A percentile compares a stretch with the other conserved stretches of the same genome.
Conservation (phyloP, 2,113 vertebrate genomes). For the Lonchura striata region DNA sequence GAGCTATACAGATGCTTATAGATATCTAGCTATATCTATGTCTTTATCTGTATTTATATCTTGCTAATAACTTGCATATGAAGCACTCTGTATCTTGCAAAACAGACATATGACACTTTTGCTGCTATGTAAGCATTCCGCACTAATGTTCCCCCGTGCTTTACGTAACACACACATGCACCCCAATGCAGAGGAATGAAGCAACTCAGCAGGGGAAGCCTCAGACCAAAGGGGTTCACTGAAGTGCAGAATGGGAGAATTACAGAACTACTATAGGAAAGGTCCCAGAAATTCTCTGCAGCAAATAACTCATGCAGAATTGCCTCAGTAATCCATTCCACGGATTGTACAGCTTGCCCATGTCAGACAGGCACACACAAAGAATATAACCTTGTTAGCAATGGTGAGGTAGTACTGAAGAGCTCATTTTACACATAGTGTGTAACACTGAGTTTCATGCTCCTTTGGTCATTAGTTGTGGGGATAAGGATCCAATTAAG, state of each 20-base stretch:
- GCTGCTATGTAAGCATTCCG: background rate
- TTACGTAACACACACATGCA: background rate
- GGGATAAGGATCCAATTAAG: constrained; percentile 41
- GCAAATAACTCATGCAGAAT: background rate
- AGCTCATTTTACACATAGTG: background rate
- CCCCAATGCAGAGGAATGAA: background rate
- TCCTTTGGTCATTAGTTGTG: constrained; percentile 28
- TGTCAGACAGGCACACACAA: background rate
- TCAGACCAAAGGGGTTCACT: background rate
- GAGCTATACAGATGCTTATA: background rate
- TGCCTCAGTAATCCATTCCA: background rate
- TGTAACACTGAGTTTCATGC: background rate
- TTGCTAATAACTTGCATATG: background rate
- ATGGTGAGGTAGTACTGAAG: background rate
- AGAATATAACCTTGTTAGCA: background rate
- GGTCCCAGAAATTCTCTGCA: background rate
- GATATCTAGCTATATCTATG: background rate
- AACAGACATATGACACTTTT: background rate
- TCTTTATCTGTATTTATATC: background rate
- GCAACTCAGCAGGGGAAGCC: background rate
- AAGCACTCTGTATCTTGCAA: background rate
- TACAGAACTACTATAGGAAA: background rate
- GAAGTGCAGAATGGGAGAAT: constrained; percentile 18
- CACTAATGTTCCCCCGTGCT: background rate
- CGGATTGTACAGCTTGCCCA: background rate